Conservation (phyloP, 2,113 vertebrate genomes). For the Sorex fumeus region DNA sequence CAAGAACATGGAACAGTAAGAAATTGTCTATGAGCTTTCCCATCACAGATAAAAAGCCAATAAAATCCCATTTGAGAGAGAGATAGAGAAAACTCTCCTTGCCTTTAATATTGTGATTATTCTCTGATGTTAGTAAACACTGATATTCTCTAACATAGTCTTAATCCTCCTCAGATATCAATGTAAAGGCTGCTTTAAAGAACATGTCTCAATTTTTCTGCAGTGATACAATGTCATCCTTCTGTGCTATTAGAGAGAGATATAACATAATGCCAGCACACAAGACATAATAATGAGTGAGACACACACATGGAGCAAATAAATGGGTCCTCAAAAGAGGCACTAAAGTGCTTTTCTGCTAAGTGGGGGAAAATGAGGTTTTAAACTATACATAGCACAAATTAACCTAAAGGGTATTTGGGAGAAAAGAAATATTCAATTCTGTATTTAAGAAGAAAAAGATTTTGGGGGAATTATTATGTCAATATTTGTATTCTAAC, state of each 20-base stretch:
- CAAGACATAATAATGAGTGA: too few relatives aligned
- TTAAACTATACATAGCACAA: too few relatives aligned
- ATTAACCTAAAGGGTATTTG: too few relatives aligned
- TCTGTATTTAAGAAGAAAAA: not conserved
- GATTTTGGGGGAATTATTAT: not conserved
- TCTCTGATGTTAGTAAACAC: not conserved
- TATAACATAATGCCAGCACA: too few relatives aligned
- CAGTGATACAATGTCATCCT: not conserved
- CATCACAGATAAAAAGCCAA: not conserved
- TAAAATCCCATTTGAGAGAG: not conserved
- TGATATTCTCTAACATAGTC: not conserved
- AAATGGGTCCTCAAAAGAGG: too few relatives aligned
- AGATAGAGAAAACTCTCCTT: not conserved
- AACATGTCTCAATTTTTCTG: too few relatives aligned
- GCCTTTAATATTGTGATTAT: not conserved
- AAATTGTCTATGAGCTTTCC: too few relatives aligned
- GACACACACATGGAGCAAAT: too few relatives aligned
- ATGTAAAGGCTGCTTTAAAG: too few relatives aligned
- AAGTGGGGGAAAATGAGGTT: too few relatives aligned
- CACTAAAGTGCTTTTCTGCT: too few relatives aligned
- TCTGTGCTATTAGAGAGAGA: not conserved
- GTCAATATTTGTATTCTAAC: not conserved
- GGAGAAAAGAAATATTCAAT: not conserved
- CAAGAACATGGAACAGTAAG: accelerated
- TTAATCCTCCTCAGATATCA: not conserved